Evolutionary conservation across 2,113 vertebrate genomes (phyloP).

Genomic region (Callipepla squamata): DNA sequence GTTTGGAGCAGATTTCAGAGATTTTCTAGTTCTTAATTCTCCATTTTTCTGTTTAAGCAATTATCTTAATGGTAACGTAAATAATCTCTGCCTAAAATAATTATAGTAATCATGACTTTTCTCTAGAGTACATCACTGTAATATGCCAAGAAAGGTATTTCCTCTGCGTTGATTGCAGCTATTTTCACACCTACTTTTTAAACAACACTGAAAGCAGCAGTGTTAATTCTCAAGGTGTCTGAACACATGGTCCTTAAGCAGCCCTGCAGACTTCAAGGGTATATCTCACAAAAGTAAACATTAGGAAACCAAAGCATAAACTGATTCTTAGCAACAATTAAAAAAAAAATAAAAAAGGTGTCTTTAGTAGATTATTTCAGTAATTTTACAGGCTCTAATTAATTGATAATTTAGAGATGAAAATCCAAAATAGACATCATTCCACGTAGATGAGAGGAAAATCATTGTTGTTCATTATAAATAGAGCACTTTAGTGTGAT

Average conservation of each 20-base stretch:
- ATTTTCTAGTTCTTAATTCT: neutral
- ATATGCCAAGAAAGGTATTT: slow-evolving; percentile 3
- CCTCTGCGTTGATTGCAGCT: neutral
- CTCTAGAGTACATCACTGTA: neutral
- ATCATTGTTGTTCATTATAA: neutral
- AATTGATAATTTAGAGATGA: neutral
- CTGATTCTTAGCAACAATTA: neutral
- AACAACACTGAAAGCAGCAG: neutral
- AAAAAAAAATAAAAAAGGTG: slow-evolving; percentile 1
- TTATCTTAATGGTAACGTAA: neutral
- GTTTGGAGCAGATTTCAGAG: neutral
- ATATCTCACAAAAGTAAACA: neutral
- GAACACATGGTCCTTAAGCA: neutral
- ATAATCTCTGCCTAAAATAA: neutral
- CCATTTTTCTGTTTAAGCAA: neutral
- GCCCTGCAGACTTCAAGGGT: neutral
- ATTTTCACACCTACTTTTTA: slow-evolving; percentile 8
- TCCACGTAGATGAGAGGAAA: neutral
- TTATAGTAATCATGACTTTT: neutral
- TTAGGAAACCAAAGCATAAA: neutral
- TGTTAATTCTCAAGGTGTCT: neutral
- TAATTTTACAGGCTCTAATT: neutral
- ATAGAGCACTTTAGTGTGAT: neutral
- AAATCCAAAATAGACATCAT: neutral
- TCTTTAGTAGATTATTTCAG: neutral